Base-by-base conservation (phyloP, 92 coral and sea anemone genomes). In the Porites rus region DNA sequence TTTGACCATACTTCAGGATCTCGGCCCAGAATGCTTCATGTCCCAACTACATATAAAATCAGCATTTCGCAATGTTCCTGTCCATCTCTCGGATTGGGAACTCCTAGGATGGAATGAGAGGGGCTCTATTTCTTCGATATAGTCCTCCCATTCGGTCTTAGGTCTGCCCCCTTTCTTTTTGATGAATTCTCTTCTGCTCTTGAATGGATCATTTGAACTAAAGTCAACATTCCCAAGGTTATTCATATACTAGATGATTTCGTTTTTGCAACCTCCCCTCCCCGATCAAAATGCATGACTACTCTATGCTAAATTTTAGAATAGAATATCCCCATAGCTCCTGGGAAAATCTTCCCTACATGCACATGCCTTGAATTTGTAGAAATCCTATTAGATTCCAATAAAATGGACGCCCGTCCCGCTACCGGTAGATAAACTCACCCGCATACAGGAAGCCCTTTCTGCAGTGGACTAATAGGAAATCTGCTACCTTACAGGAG, bases 341-440 rank as follows among this genome's bases (percentile, higher is more conserved):
- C 52, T 3, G 51, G 75, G 9, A 71, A 71, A 38, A 46, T 59
- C 25, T 73, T n/a, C 10, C 62, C 62, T 21, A 14, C 62, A 9
- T 73, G 61, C 17, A 73, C 77, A 60, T 52, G 61, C 25, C 77
- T 73, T 16, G 38, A 73, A 73, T 73, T 73, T 24, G 51, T 72
- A 58, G 76, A 20, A 8, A 70, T 70, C 74, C 74, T 70, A 18
- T 43, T 43, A 38, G 74, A 70, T 3, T 70, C 74, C 18, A 14
- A 38, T 70, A 28, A n/a, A 8, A 70, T 70, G 74, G 74, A 70
- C 14, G 53, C 52, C 51, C 8, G 53, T 21, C 74, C 17, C 53
- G 20, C 52, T 10, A 54, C 10, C 17, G 19, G 46, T 38, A 38
- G 46, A 70, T 52, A 70, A 70, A 14, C 74, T 31, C 52, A 38